Conservation (phyloP, 1,140 invertebrate species). For the Drosophila seguyi region DNA sequence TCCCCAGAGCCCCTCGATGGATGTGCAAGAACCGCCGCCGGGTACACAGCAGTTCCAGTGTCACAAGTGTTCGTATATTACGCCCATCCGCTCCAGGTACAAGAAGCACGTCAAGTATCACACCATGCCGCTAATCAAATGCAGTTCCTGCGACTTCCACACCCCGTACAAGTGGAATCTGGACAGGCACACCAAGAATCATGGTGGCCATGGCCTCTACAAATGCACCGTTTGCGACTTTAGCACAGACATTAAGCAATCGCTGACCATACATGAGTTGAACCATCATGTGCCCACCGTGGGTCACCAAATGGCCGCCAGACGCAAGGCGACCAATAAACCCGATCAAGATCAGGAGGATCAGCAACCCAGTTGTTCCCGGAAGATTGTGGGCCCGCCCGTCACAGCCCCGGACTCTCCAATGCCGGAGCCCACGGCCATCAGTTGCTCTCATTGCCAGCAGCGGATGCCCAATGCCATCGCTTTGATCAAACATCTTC, state of each 20-base stretch:
- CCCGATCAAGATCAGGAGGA: constrained; percentile 42
- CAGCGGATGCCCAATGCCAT: constrained; percentile 63
- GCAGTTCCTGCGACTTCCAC: constrained; percentile 95
- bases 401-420: constrained; percentile 6
- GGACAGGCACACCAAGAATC: constrained; percentile 96
- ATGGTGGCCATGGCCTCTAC: constrained; percentile 92
- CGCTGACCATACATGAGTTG: constrained; percentile 95
- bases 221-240: constrained; percentile 95
- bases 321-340: constrained; percentile 80
- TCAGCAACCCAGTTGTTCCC: constrained; percentile 9
- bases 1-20: constrained; percentile 12
- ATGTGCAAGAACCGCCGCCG: constrained; percentile 14
- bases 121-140: constrained; percentile 96
- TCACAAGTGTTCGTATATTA: constrained; percentile 94
- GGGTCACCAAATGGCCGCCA: constrained; percentile 75
- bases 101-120: constrained; percentile 98
- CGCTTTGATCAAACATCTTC: constrained; percentile 51
- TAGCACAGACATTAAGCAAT: constrained; percentile 96
- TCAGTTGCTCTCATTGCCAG: constrained; percentile 68
- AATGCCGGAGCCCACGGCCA: background rate
- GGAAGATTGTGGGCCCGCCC: background rate
- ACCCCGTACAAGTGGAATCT: constrained; percentile 92
- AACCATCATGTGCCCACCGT: constrained; percentile 93
- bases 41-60: constrained; percentile 88
- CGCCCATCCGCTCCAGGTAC: constrained; percentile 94